Base-by-base conservation (phyloP, 2,113 vertebrate species). In the Synchiropus splendidus region DNA sequence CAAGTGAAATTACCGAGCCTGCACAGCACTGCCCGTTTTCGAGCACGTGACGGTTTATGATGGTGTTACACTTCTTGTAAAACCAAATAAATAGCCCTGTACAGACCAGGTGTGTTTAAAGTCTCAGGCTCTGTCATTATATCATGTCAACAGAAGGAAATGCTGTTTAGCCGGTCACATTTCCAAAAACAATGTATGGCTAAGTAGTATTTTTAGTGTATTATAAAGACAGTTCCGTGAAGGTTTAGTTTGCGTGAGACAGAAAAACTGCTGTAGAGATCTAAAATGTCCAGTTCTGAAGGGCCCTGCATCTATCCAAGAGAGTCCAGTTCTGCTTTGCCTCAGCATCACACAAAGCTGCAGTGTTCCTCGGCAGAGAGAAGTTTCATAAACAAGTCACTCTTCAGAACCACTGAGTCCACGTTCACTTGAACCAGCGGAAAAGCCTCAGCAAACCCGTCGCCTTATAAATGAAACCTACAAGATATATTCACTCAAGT, bases 101-200 rank as follows among this genome's bases (percentile, higher is more conserved):
- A 13, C 32, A 48, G 27, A 72, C 60, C 65, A 79, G 70, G 54
- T 71, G 70, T 67, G 47, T 44, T 27, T 18, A 13, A 4, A 9
- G 41, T 13, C 45, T 52, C 31, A 31, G 54, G 54, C 42, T n/a
- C 70, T 51, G 53, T 73, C 52, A 75, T 78, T 35, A 35, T 31
- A n/a, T n/a, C n/a, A n/a, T n/a, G n/a, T n/a, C n/a, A n/a, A n/a
- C n/a, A 12, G 44, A 53, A 54, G 38, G 12, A 37, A 47, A 50
- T 15, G 8, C 38, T 31, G 61, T 31, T 40, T 18, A 1, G 17
- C 46, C 50, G 39, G 37, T 32, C 27, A 35, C 12, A 14, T 59
- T 10, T 48, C 31, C 10, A 39, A 34, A 45, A 42, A 18, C 0
- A 1, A 6, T 6, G 14, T 13, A 41, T 48, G 39, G 58, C 16